phyloP scores from a whole-genome alignment of 2,888 invertebrate species.

The Cactoblastis cactorum region DNA sequence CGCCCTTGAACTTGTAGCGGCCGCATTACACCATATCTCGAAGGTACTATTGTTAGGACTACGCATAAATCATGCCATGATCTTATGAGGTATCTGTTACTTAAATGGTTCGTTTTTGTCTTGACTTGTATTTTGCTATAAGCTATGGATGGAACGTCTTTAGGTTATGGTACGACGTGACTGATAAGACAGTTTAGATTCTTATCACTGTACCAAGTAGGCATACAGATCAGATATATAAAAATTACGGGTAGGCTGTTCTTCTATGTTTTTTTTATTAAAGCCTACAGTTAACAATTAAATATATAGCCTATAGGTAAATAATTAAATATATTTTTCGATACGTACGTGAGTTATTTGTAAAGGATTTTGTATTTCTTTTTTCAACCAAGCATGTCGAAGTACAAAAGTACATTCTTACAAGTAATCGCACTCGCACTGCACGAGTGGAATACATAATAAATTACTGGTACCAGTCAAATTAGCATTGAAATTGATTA shows the following conservation, averaged over 20 bases:
- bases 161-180: not conserved
- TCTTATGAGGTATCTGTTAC: not conserved
- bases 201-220: not conserved
- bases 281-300: too few relatives aligned
- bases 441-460: conserved; percentile 5
- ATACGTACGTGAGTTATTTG: not conserved
- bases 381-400: not conserved
- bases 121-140: not conserved
- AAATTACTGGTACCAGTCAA: conserved; percentile 7
- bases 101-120: not conserved
- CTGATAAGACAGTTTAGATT: not conserved
- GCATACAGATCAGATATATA: not conserved
- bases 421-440: not conserved
- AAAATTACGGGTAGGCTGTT: too few relatives aligned
- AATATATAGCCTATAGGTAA: too few relatives aligned
- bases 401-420: not conserved
- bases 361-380: not conserved
- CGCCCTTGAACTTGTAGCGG: too few relatives aligned
- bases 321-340: not conserved
- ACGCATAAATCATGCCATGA: conserved; percentile 8
- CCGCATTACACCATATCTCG: conserved; percentile 47
- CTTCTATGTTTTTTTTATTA: too few relatives aligned
- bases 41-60: conserved; percentile 35
- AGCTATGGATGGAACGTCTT: not conserved
- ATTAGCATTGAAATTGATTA: conserved; percentile 12